Conservation (phyloP, 2,888 invertebrate species). For the Sabatieria punctata region DNA sequence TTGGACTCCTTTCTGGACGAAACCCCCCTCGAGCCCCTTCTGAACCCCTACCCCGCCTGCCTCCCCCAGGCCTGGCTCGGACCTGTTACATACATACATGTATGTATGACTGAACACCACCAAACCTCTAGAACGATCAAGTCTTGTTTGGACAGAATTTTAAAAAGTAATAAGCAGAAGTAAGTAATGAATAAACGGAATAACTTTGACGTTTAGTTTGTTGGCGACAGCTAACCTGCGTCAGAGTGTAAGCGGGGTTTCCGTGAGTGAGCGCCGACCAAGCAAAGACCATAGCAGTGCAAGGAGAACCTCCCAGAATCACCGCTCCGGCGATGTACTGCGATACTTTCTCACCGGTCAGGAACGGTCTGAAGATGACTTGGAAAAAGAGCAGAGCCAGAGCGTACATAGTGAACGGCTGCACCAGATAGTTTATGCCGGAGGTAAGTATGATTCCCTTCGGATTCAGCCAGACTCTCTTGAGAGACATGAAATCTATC, state of each 20-base stretch:
- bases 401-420: neutral
- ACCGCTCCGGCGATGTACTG: neutral
- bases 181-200: no score
- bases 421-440: neutral
- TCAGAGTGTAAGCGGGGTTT: neutral
- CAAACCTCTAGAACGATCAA: no score
- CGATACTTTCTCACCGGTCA: neutral
- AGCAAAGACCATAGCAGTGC: constrained; percentile 2
- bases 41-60: no score
- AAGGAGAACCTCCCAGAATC: neutral
- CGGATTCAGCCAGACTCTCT: neutral
- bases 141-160: no score
- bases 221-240: no score
- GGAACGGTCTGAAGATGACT: neutral
- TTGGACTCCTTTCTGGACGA: no score
- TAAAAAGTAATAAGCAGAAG: no score
- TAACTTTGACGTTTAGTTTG: no score
- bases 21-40: no score
- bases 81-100: no score
- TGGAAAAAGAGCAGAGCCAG: neutral
- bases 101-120: no score
- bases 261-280: neutral
- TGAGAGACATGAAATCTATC: neutral
- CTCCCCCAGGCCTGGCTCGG: no score
- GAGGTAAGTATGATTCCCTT: neutral